Conservation (phyloP, 1,140 invertebrate species). For the Drosophila aff. region DNA sequence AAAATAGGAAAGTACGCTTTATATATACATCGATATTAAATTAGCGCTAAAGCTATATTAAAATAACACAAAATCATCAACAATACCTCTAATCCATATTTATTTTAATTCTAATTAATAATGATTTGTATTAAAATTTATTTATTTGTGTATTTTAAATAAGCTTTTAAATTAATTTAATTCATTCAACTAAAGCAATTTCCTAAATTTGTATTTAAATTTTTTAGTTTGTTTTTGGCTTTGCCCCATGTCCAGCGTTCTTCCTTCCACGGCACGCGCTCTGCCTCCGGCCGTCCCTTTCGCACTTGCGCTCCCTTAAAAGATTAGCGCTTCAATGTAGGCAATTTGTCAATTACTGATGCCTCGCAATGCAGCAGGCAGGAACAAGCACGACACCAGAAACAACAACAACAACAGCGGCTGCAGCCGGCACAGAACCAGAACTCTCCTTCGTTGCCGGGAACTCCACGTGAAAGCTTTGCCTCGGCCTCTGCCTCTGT, state of each 20-base stretch:
- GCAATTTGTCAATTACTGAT: conserved; percentile 53
- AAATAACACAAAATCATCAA: neutral
- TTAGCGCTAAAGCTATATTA: too few species aligned
- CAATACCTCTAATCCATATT: neutral
- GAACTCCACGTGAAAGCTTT: conserved; percentile 27
- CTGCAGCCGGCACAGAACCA: conserved; percentile 13
- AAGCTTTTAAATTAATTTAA: neutral
- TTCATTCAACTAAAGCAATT: too few species aligned
- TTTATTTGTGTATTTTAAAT: neutral
- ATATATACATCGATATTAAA: too few species aligned
- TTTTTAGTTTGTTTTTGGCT: neutral
- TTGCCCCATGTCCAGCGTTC: neutral
- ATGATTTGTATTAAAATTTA: neutral
- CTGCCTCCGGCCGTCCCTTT: neutral
- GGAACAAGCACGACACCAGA: conserved; percentile 17
- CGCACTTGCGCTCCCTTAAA: conserved; percentile 14
- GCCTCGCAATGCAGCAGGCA: conserved; percentile 27
- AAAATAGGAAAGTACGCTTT: too few species aligned
- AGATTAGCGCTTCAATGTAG: conserved; percentile 48
- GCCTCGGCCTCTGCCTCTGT: conserved; percentile 4
- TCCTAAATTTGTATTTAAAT: too few species aligned
- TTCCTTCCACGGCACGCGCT: neutral
- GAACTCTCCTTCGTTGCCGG: conserved; percentile 3
- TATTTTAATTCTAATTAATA: neutral
- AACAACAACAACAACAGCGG: conserved; percentile 7